Base-by-base conservation (phyloP, 1,140 invertebrate genomes). In the Cyclina sinensis region DNA sequence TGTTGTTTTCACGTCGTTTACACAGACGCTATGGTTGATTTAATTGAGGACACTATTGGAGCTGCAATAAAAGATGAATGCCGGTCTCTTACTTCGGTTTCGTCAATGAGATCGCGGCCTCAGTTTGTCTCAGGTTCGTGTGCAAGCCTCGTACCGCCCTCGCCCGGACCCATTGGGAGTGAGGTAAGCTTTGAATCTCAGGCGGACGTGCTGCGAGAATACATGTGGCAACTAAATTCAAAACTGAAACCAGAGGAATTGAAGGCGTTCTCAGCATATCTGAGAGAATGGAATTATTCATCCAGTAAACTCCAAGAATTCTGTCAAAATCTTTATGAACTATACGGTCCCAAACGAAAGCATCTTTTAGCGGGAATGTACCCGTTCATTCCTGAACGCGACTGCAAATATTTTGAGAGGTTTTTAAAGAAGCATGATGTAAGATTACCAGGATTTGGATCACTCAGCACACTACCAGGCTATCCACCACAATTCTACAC, bases 1-100 rank as follows among this genome's bases (percentile, higher is more conserved):
- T 93, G 94, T 85, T 94, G 94, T 80, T 95, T 95, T 76, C 92
- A 94, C 51, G 85, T 93, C 43, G 92, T 94, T 4, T 95, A 95
- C 86, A 93, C 91, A 12, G 93, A 94, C 27, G 94, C 91, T 11
- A 92, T 93, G 54, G 92, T 94, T 30, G 89, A 92, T 21, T 89
- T 93, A 43, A 90, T 94, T 30, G 94, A 94, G 35, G 65, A 57
- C 0, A 88, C 86, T 1, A 88, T 88, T 32, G 86, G 81, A 27
- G 24, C 5, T 12, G 65, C 79, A 14, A 65, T 82, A 9, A 85
- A 59, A 18, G 48, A 74, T 30, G 83, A 62, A 2, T 62, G 46
- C 32, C 39, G 82, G 1, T 85, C 82, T 5, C 48, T 24, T n/a
- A 70, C 68, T n/a, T 86, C 83, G 24, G 30, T 24, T 73, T 39